Percentiles rank a stretch among this genome's conserved stretches.
phyloP scores from a whole-genome alignment of 37 sponge, comb jelly and placozoan genomes.

The Beroe forskalii region DNA sequence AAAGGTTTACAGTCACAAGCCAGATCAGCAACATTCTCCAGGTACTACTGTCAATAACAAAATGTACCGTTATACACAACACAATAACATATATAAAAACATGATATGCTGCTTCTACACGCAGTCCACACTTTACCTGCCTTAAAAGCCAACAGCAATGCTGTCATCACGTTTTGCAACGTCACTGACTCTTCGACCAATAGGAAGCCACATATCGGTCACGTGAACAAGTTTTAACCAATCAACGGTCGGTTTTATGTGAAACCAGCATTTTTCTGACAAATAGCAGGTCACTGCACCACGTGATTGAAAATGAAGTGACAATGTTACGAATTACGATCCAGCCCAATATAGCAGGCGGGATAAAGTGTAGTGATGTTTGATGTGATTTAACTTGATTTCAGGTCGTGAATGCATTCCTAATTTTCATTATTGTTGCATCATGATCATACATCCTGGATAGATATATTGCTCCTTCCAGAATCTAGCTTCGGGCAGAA shows the following conservation, averaged over 20 bases:
- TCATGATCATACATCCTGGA: no score
- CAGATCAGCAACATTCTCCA: no score
- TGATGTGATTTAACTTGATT: neutral
- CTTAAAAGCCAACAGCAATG: constrained; percentile 42
- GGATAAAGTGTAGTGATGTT: neutral
- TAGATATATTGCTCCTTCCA: no score
- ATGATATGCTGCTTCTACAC: constrained; percentile 23
- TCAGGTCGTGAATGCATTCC: no score
- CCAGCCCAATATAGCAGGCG: neutral
- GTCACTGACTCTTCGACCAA: neutral
- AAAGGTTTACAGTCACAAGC: no score
- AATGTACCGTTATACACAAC: neutral
- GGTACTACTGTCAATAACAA: no score
- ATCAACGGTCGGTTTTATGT: neutral
- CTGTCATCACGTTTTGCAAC: constrained; percentile 32
- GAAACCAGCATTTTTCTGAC: neutral
- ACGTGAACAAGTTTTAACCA: neutral
- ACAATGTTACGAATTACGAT: neutral
- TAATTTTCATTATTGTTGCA: no score
- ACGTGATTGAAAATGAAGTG: neutral
- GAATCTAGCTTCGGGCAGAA: no score
- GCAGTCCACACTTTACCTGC: constrained; percentile 23
- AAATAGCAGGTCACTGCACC: neutral
- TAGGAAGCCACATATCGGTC: neutral
- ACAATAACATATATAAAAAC: constrained; percentile 23